Evolutionary conservation across 2,113 vertebrate genomes (phyloP).

Genomic region (Albula goreensis): DNA sequence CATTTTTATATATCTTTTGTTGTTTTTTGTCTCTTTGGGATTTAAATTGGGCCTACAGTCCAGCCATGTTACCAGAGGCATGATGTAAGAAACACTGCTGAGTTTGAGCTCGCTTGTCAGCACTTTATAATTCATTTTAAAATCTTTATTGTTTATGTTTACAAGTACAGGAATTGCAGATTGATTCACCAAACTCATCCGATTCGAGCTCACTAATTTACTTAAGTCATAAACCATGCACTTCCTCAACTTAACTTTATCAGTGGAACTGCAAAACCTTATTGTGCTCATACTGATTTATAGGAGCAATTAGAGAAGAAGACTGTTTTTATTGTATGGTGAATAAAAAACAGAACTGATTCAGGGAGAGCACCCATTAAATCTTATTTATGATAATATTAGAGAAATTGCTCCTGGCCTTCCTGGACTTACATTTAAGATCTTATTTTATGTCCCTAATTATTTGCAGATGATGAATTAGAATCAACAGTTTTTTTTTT

Average conservation of each 20-base stretch:
- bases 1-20: too few relatives aligned
- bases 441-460: neutral
- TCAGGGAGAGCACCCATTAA: slow-evolving; percentile 6
- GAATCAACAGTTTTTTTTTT: neutral
- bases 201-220: slow-evolving; percentile 2
- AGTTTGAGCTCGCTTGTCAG: too few relatives aligned
- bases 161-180: neutral
- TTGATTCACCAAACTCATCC: neutral
- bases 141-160: neutral
- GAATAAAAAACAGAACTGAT: slow-evolving; percentile 19
- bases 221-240: slow-evolving; percentile 12
- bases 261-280: neutral
- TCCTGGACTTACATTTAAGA: slow-evolving; percentile 5
- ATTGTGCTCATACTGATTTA: neutral
- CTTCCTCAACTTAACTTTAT: slow-evolving; percentile 14
- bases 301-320: slow-evolving; percentile 47
- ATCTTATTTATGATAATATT: slow-evolving; percentile 23
- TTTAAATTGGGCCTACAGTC: too few relatives aligned
- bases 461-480: neutral
- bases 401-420: neutral
- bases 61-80: too few relatives aligned
- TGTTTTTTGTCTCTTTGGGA: too few relatives aligned
- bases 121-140: neutral
- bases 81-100: too few relatives aligned
- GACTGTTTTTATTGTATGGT: slow-evolving; percentile 17